These are phyloP conservation scores for Otolemur garnettii DNA, from an alignment of 2,113 vertebrate species.

Conservation along the genomic window DNA sequence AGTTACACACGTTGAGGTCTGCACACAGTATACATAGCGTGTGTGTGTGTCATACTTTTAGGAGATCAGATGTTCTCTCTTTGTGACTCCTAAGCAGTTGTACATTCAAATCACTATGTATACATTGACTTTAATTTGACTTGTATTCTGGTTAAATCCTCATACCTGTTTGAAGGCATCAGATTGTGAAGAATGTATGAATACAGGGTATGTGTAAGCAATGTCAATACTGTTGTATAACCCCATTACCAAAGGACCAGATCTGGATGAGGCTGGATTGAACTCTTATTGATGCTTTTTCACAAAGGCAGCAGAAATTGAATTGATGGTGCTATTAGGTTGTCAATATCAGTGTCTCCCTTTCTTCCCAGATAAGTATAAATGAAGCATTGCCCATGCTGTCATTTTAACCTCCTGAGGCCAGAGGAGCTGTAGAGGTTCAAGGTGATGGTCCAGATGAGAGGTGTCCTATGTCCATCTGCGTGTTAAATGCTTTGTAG, in stretches of 20 bases:
- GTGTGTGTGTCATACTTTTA: neutral
- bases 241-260: constrained; percentile 75
- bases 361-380: constrained; percentile 72
- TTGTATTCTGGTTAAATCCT: constrained; percentile 57
- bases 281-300: constrained; percentile 79
- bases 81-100: neutral
- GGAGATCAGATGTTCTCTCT: neutral
- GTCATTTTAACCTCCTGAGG: constrained; percentile 56
- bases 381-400: constrained; percentile 15
- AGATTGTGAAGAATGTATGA: constrained; percentile 66
- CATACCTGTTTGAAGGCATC: constrained; percentile 8
- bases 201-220: constrained; percentile 41
- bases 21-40: neutral
- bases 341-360: constrained; percentile 78
- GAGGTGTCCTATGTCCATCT: neutral
- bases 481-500: neutral
- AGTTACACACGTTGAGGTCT: neutral
- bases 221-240: constrained; percentile 57
- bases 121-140: constrained; percentile 43
- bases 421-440: constrained; percentile 17
- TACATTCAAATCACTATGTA: constrained; percentile 20
- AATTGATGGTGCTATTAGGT: constrained; percentile 80
- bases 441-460: neutral
- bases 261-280: constrained; percentile 66
- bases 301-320: constrained; percentile 78